Conservation (phyloP, 2,797 vertebrate genomes). For the Prionace glauca region DNA sequence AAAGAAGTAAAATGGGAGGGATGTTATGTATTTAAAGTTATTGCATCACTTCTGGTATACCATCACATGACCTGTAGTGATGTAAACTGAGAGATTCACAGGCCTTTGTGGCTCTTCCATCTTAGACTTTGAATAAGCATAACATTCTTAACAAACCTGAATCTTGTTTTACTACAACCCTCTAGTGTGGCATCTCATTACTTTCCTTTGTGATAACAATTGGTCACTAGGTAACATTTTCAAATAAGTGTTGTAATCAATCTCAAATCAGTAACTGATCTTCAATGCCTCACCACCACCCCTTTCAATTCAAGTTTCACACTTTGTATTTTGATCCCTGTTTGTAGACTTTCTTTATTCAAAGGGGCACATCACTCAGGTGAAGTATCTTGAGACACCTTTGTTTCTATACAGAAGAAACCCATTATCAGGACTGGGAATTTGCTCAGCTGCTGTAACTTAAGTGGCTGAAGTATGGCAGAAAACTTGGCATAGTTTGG, state of each 20-base stretch:
- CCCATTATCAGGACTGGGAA: not conserved
- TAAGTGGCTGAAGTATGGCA: not conserved
- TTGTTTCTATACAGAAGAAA: not conserved
- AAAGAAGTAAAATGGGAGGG: no score
- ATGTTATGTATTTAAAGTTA: no score
- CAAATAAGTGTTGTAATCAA: not conserved
- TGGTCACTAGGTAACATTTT: not conserved
- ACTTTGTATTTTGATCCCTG: not conserved
- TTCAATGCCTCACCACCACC: not conserved
- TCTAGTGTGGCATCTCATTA: no score
- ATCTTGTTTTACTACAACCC: no score
- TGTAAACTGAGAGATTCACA: no score
- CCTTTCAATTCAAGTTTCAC: not conserved
- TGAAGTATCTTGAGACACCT: not conserved
- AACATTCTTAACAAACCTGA: no score
- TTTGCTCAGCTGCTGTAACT: not conserved
- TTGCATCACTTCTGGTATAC: no score
- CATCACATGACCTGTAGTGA: no score
- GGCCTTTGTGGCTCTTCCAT: no score
- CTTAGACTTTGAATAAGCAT: no score
- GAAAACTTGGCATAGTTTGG: not conserved
- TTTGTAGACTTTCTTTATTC: not conserved
- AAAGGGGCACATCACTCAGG: not conserved
- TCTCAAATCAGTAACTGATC: not conserved
- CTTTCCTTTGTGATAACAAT: no score